phyloP scores from a whole-genome alignment of 1,140 invertebrate species.

The Nephila pilipes region DNA sequence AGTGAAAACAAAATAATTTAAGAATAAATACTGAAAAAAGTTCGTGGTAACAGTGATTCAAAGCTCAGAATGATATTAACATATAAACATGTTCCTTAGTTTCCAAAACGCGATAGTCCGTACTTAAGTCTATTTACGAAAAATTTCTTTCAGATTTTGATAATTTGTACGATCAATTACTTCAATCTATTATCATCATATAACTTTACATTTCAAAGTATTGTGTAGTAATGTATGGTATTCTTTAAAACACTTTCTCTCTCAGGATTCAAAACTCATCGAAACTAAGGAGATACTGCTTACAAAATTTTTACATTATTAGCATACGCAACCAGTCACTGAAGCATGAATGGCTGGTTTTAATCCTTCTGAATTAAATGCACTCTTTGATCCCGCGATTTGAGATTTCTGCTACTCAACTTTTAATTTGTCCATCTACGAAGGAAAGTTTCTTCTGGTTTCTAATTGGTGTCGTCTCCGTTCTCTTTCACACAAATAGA shows the following conservation, averaged over 20 bases:
- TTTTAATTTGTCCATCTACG: not conserved
- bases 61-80: slow-evolving; percentile 29
- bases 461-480: slow-evolving; percentile 20
- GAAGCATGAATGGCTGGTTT: not conserved
- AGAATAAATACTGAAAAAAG: not conserved
- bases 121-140: not conserved
- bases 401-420: not conserved
- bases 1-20: not conserved
- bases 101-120: not conserved
- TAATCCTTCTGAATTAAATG: not conserved
- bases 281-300: not conserved
- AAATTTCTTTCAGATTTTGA: too few species aligned
- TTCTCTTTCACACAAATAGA: slow-evolving; percentile 63
- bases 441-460: slow-evolving; percentile 15
- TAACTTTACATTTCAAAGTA: too few species aligned
- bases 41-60: not conserved
- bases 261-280: not conserved
- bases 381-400: slow-evolving; percentile 14
- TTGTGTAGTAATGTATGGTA: not conserved
- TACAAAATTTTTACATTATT: not conserved
- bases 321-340: not conserved
- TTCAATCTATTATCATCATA: too few species aligned
- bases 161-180: too few species aligned
- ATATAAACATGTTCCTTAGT: not conserved
- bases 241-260: not conserved